Evolutionary conservation across 2,888 invertebrate genomes (phyloP).

Genomic region (Dysmachus trigonus): DNA sequence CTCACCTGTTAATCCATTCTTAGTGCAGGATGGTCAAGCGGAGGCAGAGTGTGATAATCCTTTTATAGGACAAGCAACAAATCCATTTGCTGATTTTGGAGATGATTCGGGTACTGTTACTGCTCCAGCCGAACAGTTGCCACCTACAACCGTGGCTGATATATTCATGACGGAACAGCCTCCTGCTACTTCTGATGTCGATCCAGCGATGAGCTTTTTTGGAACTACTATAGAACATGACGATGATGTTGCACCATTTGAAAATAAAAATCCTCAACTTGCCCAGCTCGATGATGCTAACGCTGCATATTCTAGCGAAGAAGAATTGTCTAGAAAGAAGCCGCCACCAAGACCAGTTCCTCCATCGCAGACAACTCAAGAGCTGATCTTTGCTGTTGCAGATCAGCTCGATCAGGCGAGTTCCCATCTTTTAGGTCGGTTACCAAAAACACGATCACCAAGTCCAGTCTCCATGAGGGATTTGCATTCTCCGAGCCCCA

Average conservation of each 20-base stretch:
- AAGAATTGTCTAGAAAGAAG: slow-evolving; percentile 53
- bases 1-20: slow-evolving; percentile 72
- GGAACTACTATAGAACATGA: slow-evolving; percentile 64
- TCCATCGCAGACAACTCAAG: slow-evolving; percentile 82
- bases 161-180: slow-evolving; percentile 49
- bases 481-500: slow-evolving; percentile 85
- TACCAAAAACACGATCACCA: slow-evolving; percentile 85
- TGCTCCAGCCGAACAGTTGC: slow-evolving; percentile 41
- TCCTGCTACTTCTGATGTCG: slow-evolving; percentile 52
- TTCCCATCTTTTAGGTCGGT: slow-evolving; percentile 81
- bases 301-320: slow-evolving; percentile 56
- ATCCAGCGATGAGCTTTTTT: slow-evolving; percentile 64
- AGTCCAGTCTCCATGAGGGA: slow-evolving; percentile 86
- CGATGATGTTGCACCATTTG: slow-evolving; percentile 53
- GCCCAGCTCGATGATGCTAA: slow-evolving; percentile 50
- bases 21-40: slow-evolving; percentile 65
- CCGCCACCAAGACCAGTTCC: slow-evolving; percentile 69
- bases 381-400: slow-evolving; percentile 84
- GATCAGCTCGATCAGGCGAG: slow-evolving; percentile 90
- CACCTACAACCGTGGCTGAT: slow-evolving; percentile 50
- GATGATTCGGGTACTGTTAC: slow-evolving; percentile 55
- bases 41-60: slow-evolving; percentile 70
- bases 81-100: slow-evolving; percentile 74
- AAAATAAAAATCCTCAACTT: slow-evolving; percentile 55
- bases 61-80: slow-evolving; percentile 71